Evolutionary conservation across 2,888 invertebrate species (phyloP).

Genomic region (Ptilodon capucinus): DNA sequence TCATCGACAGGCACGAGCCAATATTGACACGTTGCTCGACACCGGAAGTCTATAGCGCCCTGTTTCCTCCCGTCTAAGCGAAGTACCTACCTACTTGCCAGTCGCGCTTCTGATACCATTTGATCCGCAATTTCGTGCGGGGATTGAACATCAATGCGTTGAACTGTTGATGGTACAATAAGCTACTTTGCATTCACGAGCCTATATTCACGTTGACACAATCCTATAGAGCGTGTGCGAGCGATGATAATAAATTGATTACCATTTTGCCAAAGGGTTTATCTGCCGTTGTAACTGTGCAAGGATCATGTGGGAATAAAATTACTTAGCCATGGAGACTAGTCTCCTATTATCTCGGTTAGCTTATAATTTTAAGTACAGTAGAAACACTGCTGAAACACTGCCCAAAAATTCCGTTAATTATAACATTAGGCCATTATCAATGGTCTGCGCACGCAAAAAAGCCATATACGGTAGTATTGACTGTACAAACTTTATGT

Average conservation of each 20-base stretch:
- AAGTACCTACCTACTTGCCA: no score
- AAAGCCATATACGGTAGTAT: no score
- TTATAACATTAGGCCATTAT: no score
- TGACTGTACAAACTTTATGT: no score
- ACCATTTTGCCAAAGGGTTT: not conserved
- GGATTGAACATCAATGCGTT: slow-evolving; percentile 11
- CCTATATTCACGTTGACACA: slow-evolving; percentile 9
- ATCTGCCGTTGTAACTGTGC: not conserved
- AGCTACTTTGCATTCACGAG: slow-evolving; percentile 14
- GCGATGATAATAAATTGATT: slow-evolving; percentile 15
- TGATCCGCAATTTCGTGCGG: slow-evolving; percentile 23
- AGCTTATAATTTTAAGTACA: no score
- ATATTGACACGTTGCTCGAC: slow-evolving; percentile 30
- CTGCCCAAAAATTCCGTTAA: no score
- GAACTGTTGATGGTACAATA: slow-evolving; percentile 4
- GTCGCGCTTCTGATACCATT: slow-evolving; percentile 16
- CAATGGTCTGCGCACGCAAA: not conserved
- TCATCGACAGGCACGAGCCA: slow-evolving; percentile 24
- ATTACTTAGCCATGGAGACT: no score
- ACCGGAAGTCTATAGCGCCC: slow-evolving; percentile 38
- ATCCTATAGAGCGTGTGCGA: slow-evolving; percentile 6
- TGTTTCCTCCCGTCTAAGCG: slow-evolving; percentile 28
- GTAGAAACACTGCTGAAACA: no score
- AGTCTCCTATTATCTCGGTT: no score
- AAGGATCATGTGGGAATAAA: no score